phyloP scores from a whole-genome alignment of 2,113 vertebrate species.

The Felis catus region DNA sequence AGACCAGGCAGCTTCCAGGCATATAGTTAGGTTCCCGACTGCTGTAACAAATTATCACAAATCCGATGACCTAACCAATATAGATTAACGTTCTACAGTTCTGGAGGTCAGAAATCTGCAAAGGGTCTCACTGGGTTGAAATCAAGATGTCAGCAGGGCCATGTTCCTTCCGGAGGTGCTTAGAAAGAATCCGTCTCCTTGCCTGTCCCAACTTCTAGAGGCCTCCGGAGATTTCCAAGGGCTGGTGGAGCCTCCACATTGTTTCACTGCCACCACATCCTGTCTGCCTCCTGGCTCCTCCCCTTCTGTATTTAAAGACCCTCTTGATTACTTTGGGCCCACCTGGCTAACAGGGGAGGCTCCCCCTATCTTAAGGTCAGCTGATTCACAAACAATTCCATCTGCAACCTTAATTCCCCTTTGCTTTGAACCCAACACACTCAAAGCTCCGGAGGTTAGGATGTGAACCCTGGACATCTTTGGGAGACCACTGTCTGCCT shows the following conservation, averaged over 20 bases:
- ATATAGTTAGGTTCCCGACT: not conserved
- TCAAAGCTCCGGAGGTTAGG: not conserved
- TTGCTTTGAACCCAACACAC: not conserved
- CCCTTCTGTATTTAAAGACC: not conserved
- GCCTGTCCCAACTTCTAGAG: not conserved
- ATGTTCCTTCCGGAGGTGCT: not conserved
- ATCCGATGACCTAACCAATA: not conserved
- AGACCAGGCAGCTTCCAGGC: not conserved
- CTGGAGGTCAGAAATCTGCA: not conserved
- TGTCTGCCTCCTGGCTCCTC: not conserved
- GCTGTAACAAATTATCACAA: not conserved
- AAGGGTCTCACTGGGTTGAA: not conserved
- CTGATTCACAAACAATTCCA: not conserved
- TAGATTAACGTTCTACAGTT: too few species aligned
- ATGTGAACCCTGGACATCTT: rapidly evolving
- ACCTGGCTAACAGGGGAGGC: rapidly evolving
- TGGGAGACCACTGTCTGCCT: not conserved
- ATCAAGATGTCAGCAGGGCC: not conserved
- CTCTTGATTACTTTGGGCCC: not conserved
- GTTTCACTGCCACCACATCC: not conserved
- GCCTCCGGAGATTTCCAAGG: not conserved
- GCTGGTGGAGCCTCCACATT: rapidly evolving
- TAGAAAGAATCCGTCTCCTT: not conserved
- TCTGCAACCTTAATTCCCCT: not conserved
- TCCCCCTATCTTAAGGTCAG: not conserved